Base-by-base conservation (phyloP, 1,140 invertebrate species). In the Drosophila bifasciata region DNA sequence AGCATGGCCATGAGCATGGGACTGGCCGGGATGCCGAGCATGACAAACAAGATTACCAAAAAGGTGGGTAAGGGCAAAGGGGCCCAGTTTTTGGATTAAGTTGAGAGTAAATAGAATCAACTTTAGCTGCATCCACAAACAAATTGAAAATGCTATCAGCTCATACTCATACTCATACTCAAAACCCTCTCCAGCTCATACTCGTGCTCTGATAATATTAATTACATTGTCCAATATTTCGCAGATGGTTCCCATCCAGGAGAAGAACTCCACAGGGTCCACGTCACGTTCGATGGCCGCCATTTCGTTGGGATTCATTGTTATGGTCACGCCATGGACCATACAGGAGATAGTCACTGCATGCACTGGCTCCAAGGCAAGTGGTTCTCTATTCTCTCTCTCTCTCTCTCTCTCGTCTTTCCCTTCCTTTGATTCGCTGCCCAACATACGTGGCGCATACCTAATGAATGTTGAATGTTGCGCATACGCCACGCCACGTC, bases 271-370 rank as follows among this genome's bases (percentile, higher is more conserved):
- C 56, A 96, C 95, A 52, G 95, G 95, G 4, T 94, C 94, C 67
- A 96, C 96, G 19, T 97, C 96, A 23, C 93, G 96, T 81, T 96
- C 96, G 74, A 97, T 97, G 96, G 96, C 96, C 0, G 96, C 96
- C 43, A 97, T 97, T 94, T 97, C 96, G 70, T 92, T 97, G 76
- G 96, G 96, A 52, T 97, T 97, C 92, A 97, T 97, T 88, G 96
- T 97, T 51, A 95, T 97, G 93, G 96, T 97, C 57, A 97, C 96
- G 58, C 96, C 96, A 23, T 96, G 96, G 93, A 96, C 96, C 23
- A 97, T 97, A 66, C 96, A 97, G 92, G 96, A 97, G 94, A 96
- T 97, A 56, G 96, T 97, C 15, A 96, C 95, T 28, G 96, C 96
- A 16, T 97, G 96, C 90, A 97, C 96, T 2, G 96, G 96, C 56